These are phyloP conservation scores for Podotricha telesiphe DNA, from an alignment of 2,888 invertebrate genomes.

Conservation along the genomic window DNA sequence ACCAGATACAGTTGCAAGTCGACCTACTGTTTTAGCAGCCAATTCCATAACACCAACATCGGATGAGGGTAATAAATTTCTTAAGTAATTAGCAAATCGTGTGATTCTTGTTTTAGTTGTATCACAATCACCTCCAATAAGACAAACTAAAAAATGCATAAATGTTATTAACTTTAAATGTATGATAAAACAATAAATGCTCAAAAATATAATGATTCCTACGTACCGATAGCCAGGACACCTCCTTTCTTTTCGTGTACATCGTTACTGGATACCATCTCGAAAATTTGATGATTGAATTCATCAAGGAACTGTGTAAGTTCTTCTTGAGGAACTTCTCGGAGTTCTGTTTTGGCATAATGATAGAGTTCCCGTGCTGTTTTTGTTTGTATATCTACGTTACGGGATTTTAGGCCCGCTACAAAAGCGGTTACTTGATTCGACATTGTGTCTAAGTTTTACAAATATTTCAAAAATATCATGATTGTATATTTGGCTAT, in stretches of 20 bases:
- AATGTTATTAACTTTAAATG: neutral
- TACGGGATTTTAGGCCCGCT: constrained; percentile 93
- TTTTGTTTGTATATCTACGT: constrained; percentile 92
- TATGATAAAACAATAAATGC: neutral
- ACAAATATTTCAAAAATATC: constrained; percentile 9
- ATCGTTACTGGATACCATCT: constrained; percentile 97
- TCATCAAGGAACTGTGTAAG: constrained; percentile 95
- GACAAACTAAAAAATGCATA: constrained; percentile 87
- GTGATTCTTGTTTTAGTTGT: constrained; percentile 95
- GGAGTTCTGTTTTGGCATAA: constrained; percentile 94
- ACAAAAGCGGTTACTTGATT: constrained; percentile 90
- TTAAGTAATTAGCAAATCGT: constrained; percentile 95
- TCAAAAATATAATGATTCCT: neutral
- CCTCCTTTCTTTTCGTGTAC: constrained; percentile 98
- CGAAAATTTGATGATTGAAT: constrained; percentile 97
- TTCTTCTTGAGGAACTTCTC: constrained; percentile 95
- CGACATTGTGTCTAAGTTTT: constrained; percentile 63
- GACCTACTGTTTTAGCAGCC: constrained; percentile 97
- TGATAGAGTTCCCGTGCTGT: constrained; percentile 95
- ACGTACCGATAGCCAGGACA: constrained; percentile 93
- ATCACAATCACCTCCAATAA: constrained; percentile 96
- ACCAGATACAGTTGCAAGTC: constrained; percentile 94
- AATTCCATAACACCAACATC: constrained; percentile 98
- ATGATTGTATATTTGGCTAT: constrained; percentile 17
- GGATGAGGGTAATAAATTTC: constrained; percentile 94